Conservation (phyloP, 2,113 vertebrate species). For the Alouatta palliata region DNA sequence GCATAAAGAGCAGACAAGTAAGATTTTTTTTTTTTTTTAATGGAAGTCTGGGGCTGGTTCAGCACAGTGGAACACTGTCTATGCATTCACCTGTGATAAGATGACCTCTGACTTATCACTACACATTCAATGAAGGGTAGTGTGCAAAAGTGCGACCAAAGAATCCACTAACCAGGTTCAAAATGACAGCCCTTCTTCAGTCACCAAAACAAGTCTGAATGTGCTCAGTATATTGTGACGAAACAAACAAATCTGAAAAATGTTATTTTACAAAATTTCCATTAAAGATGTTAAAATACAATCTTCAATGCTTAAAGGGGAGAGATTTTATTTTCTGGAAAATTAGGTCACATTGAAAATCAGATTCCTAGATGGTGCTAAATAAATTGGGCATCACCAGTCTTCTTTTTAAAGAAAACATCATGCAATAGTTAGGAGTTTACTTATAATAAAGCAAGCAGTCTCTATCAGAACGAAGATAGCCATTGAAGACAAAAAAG, state of each 20-base stretch:
- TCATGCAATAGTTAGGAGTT: background rate
- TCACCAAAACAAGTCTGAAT: background rate
- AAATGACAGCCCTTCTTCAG: background rate
- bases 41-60: background rate
- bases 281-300: background rate
- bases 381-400: background rate
- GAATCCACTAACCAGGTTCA: background rate
- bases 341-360: conserved; percentile 13
- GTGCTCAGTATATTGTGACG: background rate
- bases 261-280: background rate
- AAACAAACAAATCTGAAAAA: background rate
- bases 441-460: conserved; percentile 32
- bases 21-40: background rate
- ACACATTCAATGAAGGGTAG: background rate
- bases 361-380: background rate
- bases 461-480: conserved; percentile 33
- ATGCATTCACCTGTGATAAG: background rate
- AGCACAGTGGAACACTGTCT: accelerated
- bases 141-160: background rate
- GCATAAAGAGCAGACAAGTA: background rate
- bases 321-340: conserved; percentile 17
- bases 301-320: background rate
- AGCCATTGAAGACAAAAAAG: background rate
- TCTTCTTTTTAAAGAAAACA: conserved; percentile 20
- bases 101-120: background rate